Evolutionary conservation across 2,113 vertebrate species (phyloP).

Genomic region (Chloroceryle aenea): DNA sequence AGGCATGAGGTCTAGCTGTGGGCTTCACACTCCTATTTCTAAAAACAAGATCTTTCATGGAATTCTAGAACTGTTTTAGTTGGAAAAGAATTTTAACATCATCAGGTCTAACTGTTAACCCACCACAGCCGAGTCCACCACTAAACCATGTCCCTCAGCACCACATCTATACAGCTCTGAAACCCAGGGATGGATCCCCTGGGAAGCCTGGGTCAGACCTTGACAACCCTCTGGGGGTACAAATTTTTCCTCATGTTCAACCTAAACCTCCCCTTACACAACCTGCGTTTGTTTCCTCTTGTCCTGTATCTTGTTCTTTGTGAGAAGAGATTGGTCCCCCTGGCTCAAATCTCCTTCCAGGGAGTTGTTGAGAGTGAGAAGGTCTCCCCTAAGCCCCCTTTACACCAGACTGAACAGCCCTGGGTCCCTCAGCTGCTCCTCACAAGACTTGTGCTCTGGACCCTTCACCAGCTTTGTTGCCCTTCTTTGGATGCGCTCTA

Average conservation of each 20-base stretch:
- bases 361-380: neutral
- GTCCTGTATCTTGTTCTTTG: neutral
- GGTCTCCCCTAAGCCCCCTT: neutral
- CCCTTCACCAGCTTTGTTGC: neutral
- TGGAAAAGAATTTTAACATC: neutral
- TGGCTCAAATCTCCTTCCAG: neutral
- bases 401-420: neutral
- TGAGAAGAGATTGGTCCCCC: neutral
- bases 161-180: neutral
- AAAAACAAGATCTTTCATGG: neutral
- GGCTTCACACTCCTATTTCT: neutral
- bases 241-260: neutral
- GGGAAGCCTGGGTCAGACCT: neutral
- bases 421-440: neutral
- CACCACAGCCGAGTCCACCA: neutral
- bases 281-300: neutral
- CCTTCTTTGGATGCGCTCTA: neutral
- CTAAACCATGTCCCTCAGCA: neutral
- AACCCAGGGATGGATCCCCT: neutral
- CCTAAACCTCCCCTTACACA: neutral
- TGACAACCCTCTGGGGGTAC: neutral
- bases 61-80: neutral
- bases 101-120: neutral
- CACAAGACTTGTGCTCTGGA: neutral
- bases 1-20: accelerated